A percentile compares a stretch with the other conserved stretches of the same genome.
phyloP scores from a whole-genome alignment of 2,888 invertebrate genomes.

The Pyrrhosoma nymphula region DNA sequence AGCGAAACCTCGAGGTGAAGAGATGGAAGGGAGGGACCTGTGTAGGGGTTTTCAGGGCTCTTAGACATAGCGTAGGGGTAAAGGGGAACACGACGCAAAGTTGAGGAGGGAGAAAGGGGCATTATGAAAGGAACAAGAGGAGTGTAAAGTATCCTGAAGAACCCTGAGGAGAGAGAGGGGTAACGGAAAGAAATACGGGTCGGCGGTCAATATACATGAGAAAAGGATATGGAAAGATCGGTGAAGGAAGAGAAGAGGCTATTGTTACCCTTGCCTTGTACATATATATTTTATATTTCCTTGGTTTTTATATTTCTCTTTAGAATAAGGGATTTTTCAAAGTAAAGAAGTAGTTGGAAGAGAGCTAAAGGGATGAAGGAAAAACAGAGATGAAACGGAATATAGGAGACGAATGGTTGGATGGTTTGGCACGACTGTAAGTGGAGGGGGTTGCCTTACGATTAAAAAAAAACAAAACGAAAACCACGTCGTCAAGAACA shows the following conservation, averaged over 20 bases:
- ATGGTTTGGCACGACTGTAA: background rate
- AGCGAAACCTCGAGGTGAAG: background rate
- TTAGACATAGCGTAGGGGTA: background rate
- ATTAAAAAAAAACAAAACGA: background rate
- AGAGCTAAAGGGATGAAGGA: background rate
- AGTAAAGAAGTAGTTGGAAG: background rate
- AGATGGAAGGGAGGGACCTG: background rate
- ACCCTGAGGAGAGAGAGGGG: background rate
- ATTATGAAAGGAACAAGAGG: conserved; percentile 22
- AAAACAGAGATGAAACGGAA: background rate
- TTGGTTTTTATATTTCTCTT: background rate
- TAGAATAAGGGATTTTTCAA: background rate
- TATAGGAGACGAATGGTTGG: background rate
- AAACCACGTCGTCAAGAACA: background rate
- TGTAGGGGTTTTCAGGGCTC: background rate
- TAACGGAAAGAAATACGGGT: background rate
- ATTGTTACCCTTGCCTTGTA: background rate
- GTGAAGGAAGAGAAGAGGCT: background rate
- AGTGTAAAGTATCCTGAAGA: background rate
- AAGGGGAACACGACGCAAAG: background rate
- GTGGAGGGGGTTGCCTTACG: background rate
- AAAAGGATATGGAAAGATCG: background rate
- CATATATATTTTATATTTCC: background rate
- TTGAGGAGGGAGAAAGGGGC: background rate
- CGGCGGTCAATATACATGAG: background rate